Conservation (phyloP, 2,797 vertebrate species). For the Cynodonichthys magdalenae region DNA sequence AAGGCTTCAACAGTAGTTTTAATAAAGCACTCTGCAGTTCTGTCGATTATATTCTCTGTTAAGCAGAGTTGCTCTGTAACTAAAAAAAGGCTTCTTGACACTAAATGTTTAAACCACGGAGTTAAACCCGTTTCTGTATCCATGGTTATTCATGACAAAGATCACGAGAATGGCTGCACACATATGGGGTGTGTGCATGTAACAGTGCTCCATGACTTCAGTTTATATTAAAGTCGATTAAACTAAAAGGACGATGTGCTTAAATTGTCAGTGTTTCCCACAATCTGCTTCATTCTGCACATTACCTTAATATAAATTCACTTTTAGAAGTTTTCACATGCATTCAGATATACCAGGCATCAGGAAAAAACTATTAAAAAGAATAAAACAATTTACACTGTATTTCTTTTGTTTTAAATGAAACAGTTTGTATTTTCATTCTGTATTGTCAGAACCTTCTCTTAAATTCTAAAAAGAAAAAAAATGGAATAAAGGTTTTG, state of each 20-base stretch:
- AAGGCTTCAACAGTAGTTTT: constrained; percentile 29
- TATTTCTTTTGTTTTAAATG: too few species aligned
- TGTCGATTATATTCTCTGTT: constrained; percentile 22
- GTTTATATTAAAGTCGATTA: constrained; percentile 31
- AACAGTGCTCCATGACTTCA: constrained; percentile 15
- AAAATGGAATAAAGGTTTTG: not conserved
- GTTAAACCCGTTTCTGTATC: constrained; percentile 3
- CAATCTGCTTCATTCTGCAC: not conserved
- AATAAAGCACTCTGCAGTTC: constrained; percentile 19
- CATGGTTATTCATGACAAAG: not conserved
- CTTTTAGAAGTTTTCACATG: too few species aligned
- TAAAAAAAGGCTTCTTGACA: constrained; percentile 6
- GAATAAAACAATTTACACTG: not conserved
- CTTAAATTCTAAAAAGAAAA: not conserved
- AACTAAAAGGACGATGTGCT: not conserved
- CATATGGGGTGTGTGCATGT: not conserved
- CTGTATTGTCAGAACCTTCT: not conserved
- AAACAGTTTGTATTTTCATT: not conserved
- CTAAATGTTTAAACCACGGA: constrained; percentile 5
- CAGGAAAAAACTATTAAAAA: not conserved
- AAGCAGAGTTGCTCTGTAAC: constrained; percentile 3
- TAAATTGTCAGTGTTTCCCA: constrained; percentile 7
- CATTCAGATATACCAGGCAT: not conserved
- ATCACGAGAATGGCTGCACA: not conserved
- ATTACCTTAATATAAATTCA: not conserved